A percentile compares a stretch with the other conserved stretches of the same genome.
These are phyloP conservation scores for Drosophila helvetica DNA, from an alignment of 2,888 invertebrate genomes.

Conservation along the genomic window DNA sequence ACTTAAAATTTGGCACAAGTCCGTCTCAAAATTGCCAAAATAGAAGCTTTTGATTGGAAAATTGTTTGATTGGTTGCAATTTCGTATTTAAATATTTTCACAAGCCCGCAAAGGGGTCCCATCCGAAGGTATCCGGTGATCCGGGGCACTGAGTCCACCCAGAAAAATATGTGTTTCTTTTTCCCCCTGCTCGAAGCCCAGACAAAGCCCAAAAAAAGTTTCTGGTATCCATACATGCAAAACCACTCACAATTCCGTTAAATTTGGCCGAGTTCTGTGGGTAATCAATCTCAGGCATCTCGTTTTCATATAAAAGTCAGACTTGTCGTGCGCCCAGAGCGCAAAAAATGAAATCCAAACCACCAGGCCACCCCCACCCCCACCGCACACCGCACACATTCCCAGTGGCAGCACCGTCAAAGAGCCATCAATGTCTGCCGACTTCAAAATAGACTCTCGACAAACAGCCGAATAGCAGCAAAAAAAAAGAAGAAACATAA, in stretches of 20 bases:
- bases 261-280: constrained; percentile 46
- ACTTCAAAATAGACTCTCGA: constrained; percentile 53
- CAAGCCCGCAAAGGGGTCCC: constrained; percentile 50
- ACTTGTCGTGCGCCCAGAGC: constrained; percentile 54
- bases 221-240: constrained; percentile 60
- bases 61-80: constrained; percentile 79
- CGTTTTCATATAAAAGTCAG: constrained; percentile 75
- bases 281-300: constrained; percentile 70
- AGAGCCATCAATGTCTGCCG: constrained; percentile 57
- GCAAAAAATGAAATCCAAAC: constrained; percentile 51
- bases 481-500: constrained; percentile 24
- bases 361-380: constrained; percentile 32
- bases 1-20: constrained; percentile 75
- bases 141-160: no score
- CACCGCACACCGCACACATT: neutral
- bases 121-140: neutral
- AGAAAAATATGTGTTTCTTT: constrained; percentile 16
- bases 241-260: constrained; percentile 69
- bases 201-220: no score
- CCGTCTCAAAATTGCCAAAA: constrained; percentile 69
- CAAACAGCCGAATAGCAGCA: constrained; percentile 31
- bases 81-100: constrained; percentile 78
- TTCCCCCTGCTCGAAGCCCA: neutral
- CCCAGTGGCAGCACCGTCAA: constrained; percentile 18
- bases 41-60: constrained; percentile 78